phyloP scores from a whole-genome alignment of 1,140 invertebrate genomes.

The Stegodyphus mimosarum region DNA sequence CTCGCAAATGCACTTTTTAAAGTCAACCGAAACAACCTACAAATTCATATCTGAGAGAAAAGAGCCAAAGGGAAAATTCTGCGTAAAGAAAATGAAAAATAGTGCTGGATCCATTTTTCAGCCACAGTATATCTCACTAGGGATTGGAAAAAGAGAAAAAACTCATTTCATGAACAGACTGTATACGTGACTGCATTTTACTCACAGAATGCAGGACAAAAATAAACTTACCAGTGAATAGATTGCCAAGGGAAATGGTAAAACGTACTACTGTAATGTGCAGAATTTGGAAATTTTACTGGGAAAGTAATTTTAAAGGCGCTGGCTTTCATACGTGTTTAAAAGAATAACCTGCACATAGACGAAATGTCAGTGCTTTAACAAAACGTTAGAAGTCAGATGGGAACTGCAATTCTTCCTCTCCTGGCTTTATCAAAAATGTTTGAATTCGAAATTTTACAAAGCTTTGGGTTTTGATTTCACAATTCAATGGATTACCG shows the following conservation, averaged over 20 bases:
- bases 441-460: too few species aligned
- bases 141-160: slow-evolving; percentile 21
- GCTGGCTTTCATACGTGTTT: too few species aligned
- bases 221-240: slow-evolving; percentile 37
- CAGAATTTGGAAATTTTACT: too few species aligned
- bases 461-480: too few species aligned
- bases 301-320: too few species aligned
- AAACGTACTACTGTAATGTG: too few species aligned
- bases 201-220: neutral
- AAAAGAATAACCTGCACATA: too few species aligned
- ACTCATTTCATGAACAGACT: slow-evolving; percentile 2
- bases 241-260: slow-evolving; percentile 10
- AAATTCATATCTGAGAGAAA: slow-evolving; percentile 22
- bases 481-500: too few species aligned
- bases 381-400: too few species aligned
- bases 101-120: slow-evolving; percentile 17
- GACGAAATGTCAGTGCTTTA: too few species aligned
- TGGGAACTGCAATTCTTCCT: too few species aligned
- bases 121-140: slow-evolving; percentile 22
- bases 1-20: neutral
- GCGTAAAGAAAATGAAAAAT: slow-evolving; percentile 15
- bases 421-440: too few species aligned
- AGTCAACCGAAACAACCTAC: slow-evolving; percentile 5
- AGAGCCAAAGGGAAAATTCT: slow-evolving; percentile 2
- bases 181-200: slow-evolving; percentile 31